Base-by-base conservation (phyloP, 2,797 vertebrate species). In the Poeciliopsis gracilis region DNA sequence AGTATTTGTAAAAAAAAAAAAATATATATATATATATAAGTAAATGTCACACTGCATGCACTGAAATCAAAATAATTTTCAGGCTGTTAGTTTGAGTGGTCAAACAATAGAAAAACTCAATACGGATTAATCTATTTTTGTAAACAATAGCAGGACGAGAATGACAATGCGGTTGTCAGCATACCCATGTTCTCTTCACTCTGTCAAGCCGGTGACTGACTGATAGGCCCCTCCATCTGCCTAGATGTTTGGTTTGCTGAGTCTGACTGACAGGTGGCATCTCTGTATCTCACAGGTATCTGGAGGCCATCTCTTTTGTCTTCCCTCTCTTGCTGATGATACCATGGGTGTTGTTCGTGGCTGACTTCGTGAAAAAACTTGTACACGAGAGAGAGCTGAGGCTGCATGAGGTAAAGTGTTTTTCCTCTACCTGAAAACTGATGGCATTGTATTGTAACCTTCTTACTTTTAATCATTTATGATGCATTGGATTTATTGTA, bases 331-430 rank as follows among this genome's bases (percentile, higher is more conserved):
- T 97, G 87, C 94, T 99, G 89, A 98, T 99, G 98, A 93, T 97
- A 80, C 96, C 98, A 89, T 99, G 98, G 98, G 93, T 98, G 80
- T 96, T 99, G 86, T 99, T 99, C 82, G 95, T 99, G 84, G 97
- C 98, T 77, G 95, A 97, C 85, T 99, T 99, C 91, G 97, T 99
- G 75, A 99, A 97, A 94, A 98, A 97, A 79, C 96, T 99, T 57
- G 98, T 99, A 80, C 96, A 98, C 30, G 98, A 99, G 94, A 96
- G 97, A 93, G 98, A 99, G 91, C 95, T 99, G 82, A 94, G 97
- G 86, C 96, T 99, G 88, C 98, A 99, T 67, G 97, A 99, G 97
- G 98, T 99, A 86, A 77, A 16, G 10, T 16, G 43, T 16, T 41
- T 63, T 63, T 77, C 63, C 61, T 66, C 55, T 8, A 23, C n/a